Evolutionary conservation across 2,797 vertebrate species (phyloP).

Genomic region (Anabas testudineus): DNA sequence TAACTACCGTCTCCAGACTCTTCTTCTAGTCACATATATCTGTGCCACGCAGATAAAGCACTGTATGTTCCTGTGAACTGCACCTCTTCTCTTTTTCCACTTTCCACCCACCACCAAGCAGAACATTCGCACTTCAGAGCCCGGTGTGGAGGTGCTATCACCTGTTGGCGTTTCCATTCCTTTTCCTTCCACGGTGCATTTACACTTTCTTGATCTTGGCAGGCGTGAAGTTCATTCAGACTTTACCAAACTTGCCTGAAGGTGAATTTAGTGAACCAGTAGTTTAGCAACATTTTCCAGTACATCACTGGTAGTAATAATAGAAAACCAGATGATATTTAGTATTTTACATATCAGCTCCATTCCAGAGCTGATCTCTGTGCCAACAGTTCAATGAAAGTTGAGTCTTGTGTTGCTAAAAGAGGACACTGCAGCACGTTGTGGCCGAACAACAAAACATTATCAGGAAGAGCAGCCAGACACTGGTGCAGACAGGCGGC

Average conservation of each 20-base stretch:
- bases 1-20: background rate
- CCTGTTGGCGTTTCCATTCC: background rate
- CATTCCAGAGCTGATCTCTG: background rate
- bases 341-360: background rate
- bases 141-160: background rate
- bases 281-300: too few relatives aligned
- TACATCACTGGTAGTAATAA: too few relatives aligned
- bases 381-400: slow-evolving; percentile 1
- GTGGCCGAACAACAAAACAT: slow-evolving; percentile 33
- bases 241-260: background rate
- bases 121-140: background rate
- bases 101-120: background rate
- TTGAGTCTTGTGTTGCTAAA: slow-evolving; percentile 17
- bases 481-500: slow-evolving; percentile 33
- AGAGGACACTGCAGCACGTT: slow-evolving; percentile 3
- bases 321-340: background rate
- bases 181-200: background rate
- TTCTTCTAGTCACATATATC: background rate
- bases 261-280: too few relatives aligned
- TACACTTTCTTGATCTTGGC: background rate
- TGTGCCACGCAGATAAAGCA: background rate
- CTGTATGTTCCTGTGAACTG: background rate
- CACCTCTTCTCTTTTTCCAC: background rate
- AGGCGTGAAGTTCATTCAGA: background rate
- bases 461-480: slow-evolving; percentile 59